phyloP scores from a whole-genome alignment of 2,113 vertebrate genomes.

The Pundamilia nyererei region DNA sequence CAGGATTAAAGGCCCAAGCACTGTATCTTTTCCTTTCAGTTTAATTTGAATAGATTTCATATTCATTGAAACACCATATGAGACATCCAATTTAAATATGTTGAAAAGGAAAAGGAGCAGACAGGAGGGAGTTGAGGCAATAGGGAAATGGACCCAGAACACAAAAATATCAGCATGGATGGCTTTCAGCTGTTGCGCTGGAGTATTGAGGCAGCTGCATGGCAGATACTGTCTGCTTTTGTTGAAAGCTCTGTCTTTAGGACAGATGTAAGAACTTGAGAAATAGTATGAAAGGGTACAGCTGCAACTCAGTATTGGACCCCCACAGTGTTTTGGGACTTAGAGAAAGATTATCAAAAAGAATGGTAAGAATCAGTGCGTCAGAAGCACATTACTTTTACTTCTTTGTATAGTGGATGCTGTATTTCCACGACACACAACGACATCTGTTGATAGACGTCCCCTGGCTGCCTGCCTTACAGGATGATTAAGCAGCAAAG shows the following conservation, averaged over 20 bases:
- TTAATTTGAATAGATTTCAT: constrained; percentile 44
- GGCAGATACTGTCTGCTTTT: background rate
- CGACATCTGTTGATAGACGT: background rate
- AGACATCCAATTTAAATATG: constrained; percentile 27
- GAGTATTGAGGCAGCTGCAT: background rate
- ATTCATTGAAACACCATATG: constrained; percentile 25
- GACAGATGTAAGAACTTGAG: background rate
- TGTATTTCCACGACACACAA: background rate
- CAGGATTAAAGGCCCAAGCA: constrained; percentile 38
- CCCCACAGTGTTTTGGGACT: background rate
- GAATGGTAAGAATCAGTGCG: background rate
- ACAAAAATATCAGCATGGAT: background rate
- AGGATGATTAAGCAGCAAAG: background rate
- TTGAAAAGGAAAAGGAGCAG: background rate
- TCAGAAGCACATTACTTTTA: background rate
- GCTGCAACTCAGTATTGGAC: background rate
- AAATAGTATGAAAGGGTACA: background rate
- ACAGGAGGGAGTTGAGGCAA: background rate
- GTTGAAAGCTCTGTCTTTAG: background rate
- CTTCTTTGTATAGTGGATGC: background rate
- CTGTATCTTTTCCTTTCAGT: constrained; percentile 27
- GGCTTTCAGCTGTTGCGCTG: background rate
- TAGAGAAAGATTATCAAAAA: background rate
- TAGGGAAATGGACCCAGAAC: background rate
- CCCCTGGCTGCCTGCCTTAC: background rate